phyloP scores from a whole-genome alignment of 2,797 vertebrate species.

The Siniperca scherzeri region DNA sequence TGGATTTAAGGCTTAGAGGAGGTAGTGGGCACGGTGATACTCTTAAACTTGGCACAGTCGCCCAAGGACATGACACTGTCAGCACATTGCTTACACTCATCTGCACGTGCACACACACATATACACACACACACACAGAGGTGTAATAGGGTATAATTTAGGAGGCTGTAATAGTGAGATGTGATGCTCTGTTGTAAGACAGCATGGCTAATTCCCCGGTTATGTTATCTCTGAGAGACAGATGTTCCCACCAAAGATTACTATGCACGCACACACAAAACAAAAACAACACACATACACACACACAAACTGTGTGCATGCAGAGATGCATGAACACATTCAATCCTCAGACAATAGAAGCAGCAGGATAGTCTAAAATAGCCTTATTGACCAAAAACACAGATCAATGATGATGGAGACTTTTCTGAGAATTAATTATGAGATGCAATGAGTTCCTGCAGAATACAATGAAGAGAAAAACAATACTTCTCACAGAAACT shows the following conservation, averaged over 20 bases:
- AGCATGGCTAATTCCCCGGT: slow-evolving; percentile 79
- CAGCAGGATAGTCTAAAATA: slow-evolving; percentile 60
- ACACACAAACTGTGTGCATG: slow-evolving; percentile 26
- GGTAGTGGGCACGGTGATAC: slow-evolving; percentile 67
- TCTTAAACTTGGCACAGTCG: slow-evolving; percentile 70
- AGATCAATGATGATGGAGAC: slow-evolving; percentile 68
- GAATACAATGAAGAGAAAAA: slow-evolving; percentile 36
- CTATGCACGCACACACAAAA: slow-evolving; percentile 47
- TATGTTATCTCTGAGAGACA: slow-evolving; percentile 84
- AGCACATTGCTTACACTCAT: slow-evolving; percentile 67
- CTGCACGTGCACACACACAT: slow-evolving; percentile 28
- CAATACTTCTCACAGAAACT: slow-evolving; percentile 27
- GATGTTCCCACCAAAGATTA: slow-evolving; percentile 81
- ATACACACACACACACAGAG: slow-evolving; percentile 40
- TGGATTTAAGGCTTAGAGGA: slow-evolving; percentile 72
- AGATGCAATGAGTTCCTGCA: slow-evolving; percentile 64
- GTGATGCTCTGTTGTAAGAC: slow-evolving; percentile 78
- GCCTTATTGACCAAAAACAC: slow-evolving; percentile 65
- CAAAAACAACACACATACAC: slow-evolving; percentile 40
- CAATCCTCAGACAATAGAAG: slow-evolving; percentile 62
- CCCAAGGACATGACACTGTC: slow-evolving; percentile 76
- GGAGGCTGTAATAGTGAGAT: slow-evolving; percentile 77
- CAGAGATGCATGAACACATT: slow-evolving; percentile 59
- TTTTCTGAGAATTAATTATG: slow-evolving; percentile 64
- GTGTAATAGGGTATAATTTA: slow-evolving; percentile 79